Percentiles rank a stretch among this genome's conserved stretches.
Evolutionary conservation across 2,113 vertebrate genomes (phyloP).

Genomic region (Sphaerodactylus townsendi): DNA sequence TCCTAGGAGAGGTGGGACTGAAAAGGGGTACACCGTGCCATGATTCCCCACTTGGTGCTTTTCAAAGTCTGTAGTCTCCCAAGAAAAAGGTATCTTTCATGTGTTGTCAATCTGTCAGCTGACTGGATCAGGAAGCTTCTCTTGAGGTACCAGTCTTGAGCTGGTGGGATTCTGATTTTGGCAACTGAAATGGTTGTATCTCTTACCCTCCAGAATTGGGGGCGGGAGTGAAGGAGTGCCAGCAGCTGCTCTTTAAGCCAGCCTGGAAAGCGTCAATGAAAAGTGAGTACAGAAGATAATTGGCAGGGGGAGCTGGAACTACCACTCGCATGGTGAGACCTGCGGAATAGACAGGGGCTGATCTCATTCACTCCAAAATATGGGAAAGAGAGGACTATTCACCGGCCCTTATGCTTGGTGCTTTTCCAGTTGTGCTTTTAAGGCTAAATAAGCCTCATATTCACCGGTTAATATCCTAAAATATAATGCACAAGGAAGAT

Average conservation of each 20-base stretch:
- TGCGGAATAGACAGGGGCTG: not conserved
- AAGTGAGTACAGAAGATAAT: not conserved
- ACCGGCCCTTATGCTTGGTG: not conserved
- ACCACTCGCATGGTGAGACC: fast-evolving
- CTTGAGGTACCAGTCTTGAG: conserved; percentile 18
- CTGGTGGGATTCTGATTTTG: not conserved
- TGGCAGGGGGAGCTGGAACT: not conserved
- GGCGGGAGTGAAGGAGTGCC: too few species aligned
- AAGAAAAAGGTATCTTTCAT: not conserved
- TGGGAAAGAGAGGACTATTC: not conserved
- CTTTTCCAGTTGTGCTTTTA: not conserved
- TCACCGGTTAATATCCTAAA: too few species aligned
- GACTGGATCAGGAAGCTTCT: not conserved
- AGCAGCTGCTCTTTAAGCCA: conserved; percentile 32
- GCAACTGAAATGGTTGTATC: not conserved
- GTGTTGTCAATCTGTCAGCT: not conserved
- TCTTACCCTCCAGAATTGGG: not conserved
- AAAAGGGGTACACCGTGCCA: not conserved
- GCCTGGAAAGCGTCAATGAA: conserved; percentile 33
- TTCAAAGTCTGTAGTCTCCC: not conserved
- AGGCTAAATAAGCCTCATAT: not conserved
- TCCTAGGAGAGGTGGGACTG: not conserved
- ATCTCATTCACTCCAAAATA: too few species aligned
- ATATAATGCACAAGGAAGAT: not conserved
- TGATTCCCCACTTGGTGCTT: not conserved